Base-by-base conservation (phyloP, 37 sponge, comb jelly and placozoan species). In the Petrosia ficiformis region DNA sequence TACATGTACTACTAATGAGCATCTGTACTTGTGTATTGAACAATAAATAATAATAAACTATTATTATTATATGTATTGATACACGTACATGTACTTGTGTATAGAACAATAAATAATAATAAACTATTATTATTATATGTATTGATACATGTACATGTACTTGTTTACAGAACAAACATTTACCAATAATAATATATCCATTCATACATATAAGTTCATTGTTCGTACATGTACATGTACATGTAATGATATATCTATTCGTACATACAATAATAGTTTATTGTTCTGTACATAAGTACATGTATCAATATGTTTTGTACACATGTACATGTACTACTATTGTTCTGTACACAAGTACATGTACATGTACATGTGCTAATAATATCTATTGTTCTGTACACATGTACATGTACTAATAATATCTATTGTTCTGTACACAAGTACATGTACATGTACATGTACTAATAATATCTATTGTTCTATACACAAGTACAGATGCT, bases 391-490 rank as follows among this genome's bases (percentile, higher is more conserved):
- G 54, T 48, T 19, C 54, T 19, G 8, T 48, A 48, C 54, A 48
- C 54, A 48, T 14, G 14, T 48, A 19, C 14, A 48, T 48, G 14
- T 14, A 48, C 8, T 19, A 48, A 48, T 19, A 48, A 48, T 19
- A 8, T 48, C 54, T 19, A 8, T 48, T 48, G 8, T 19, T 14
- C 54, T 19, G 54, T 48, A 14, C 8, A 48, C 54, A 48, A 48
- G 8, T 48, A 48, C 54, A 48, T 48, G 54, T 48, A 48, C 54
- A 48, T 48, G 54, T 48, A 48, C 54, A 48, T 48, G 54, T 48
- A 48, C 54, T 19, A 19, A 19, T 48, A 48, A 19, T 48, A 48
- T 48, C 14, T 48, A 14, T 48, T 48, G 14, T 48, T 19, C 14
- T 48, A 19, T n/a, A n/a, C n/a, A n/a, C n/a, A n/a, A n/a, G n/a